Evolutionary conservation across 2,888 invertebrate species (phyloP), one percentile per base, ranked within the genome.

Genomic region (Anarsia innoxiella): DNA sequence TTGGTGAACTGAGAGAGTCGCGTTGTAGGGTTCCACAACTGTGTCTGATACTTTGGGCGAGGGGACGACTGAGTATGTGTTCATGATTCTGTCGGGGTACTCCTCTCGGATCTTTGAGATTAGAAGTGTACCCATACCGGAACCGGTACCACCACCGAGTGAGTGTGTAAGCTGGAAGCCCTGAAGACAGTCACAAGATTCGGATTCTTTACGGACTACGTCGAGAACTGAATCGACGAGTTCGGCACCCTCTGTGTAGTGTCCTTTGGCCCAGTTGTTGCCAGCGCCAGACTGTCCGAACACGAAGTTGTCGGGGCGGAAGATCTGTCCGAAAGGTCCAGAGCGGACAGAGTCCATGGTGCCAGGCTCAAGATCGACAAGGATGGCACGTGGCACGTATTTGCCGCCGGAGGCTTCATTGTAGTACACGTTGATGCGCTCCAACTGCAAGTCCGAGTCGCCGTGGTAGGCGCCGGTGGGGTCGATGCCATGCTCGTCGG

Each of bases 351-450:
- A 88, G 73, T 92, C 92, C 90, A 93, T 59, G 63, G 79, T 82
- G 49, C 80, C 79, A 50, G 80, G 80, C 56, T 79, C 78, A 44
- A 79, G 58, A 53, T 80, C 79, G 52, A 78, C 78, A 15, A 80
- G 73, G 63, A 78, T 78, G 55, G 78, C 80, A 48, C 79, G 68
- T 36, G 79, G 79, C 53, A 79, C 80, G 51, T 79, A 82, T 44
- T 79, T 82, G 56, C 80, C 76, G 25, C 84, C 87, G 50, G 92
- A 91, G 11, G 95, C 96, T 74, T 96, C 96, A 86, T 96, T 96
- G 88, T 96, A 96, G 86, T 96, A 96, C n/a, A 96, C 96, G 73
- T 94, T 94, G 75, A 96, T 96, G 68, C 96, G 90, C 79, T 97
- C 96, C 71, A 96, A 72, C 74, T 97, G 96, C 50, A 96, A 87